Evolutionary conservation across 2,888 invertebrate genomes (phyloP).

Genomic region (Anticlea derivata): DNA sequence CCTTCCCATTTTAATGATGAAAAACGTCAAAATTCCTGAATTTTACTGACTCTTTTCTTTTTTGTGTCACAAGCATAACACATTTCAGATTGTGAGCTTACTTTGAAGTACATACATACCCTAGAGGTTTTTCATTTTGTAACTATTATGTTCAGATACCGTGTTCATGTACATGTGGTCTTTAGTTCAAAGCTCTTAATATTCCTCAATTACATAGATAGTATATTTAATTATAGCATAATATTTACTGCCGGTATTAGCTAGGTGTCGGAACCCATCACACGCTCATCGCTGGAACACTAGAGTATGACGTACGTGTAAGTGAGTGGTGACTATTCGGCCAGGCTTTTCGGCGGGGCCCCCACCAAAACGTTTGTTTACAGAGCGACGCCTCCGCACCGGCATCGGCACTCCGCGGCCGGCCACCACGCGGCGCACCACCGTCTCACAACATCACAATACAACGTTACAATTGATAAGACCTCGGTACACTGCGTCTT

Average conservation of each 20-base stretch:
- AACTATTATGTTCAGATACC: too few relatives aligned
- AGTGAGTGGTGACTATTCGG: constrained; percentile 72
- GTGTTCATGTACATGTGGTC: neutral
- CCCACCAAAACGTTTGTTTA: constrained; percentile 80
- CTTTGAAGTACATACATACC: too few relatives aligned
- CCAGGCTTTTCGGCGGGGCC: constrained; percentile 80
- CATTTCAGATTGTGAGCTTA: too few relatives aligned
- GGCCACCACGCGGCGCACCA: constrained; percentile 71
- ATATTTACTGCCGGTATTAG: constrained; percentile 16
- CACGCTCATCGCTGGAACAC: constrained; percentile 46
- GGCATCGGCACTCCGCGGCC: constrained; percentile 76
- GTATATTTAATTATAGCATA: constrained; percentile 22
- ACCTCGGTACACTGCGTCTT: constrained; percentile 50
- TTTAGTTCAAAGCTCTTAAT: neutral
- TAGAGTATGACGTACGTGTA: constrained; percentile 75
- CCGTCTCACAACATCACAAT: constrained; percentile 40
- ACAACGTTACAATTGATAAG: constrained; percentile 51
- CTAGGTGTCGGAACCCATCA: constrained; percentile 40
- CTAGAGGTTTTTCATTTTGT: too few relatives aligned
- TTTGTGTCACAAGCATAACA: too few relatives aligned
- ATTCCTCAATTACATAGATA: neutral
- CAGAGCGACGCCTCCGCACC: constrained; percentile 71
- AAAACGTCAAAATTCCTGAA: too few relatives aligned
- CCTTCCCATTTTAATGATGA: too few relatives aligned
- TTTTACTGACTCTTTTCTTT: too few relatives aligned